Evolutionary conservation across 1,140 invertebrate species (phyloP), one percentile per base, ranked within the genome.

Genomic region (Drosophila ananassae): DNA sequence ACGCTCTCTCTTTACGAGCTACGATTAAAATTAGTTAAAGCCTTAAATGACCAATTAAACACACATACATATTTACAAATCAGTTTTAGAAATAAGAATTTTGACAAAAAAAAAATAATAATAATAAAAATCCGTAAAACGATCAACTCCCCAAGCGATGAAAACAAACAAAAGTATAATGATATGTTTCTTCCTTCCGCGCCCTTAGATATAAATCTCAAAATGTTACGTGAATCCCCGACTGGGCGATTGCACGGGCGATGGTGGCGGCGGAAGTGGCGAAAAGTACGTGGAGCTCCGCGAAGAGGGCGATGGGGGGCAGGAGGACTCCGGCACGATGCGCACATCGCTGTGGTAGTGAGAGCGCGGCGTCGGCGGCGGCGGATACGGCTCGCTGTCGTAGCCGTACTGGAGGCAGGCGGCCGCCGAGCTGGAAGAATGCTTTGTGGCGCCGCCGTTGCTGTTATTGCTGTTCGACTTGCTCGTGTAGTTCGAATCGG

Each of bases 351-450:
- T 95, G 57, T 95, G 94, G 72, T 95, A 96, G 82, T 96, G 95
- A 9, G 96, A 96, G 55, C 95, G 92, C 17, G 97, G 96, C 0
- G 97, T 97, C 6, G 97, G 97, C 7, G 97, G 97, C 13, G 97
- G 97, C 12, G 95, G 95, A 92, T 95, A 95, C 6, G 95, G 95
- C 71, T 96, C 95, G 69, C 94, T 95, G 73, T 95, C 95, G 59
- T 95, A 94, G 48, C 93, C 92, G 85, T 94, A 94, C 22, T 93
- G 91, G 12, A 92, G 59, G 13, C 87, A 91, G 10, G 82, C 85
- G 9, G 79, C 82, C 39, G 89, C 71, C 6, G 90, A 91, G 5
- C 87, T 91, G n/a, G 85, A 82, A 24, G 90, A 84, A 13, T 79
- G 55, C 52, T 91, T 91, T 2, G 77, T 80, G 24, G 84, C 63